Percentiles rank a stretch among this genome's conserved stretches.
These are phyloP conservation scores for Anguilla japonica DNA, from an alignment of 2,113 vertebrate genomes.

Conservation along the genomic window DNA sequence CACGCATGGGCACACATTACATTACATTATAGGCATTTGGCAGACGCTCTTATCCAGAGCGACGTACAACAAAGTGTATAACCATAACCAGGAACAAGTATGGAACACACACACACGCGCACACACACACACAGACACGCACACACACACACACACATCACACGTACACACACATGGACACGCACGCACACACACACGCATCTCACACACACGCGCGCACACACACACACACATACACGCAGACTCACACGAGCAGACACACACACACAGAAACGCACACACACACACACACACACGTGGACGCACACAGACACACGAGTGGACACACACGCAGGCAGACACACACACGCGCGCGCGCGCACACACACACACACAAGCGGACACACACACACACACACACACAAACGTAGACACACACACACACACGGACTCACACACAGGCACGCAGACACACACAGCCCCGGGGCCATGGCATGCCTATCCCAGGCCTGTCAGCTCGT, in stretches of 20 bases:
- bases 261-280: too few species aligned
- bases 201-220: not conserved
- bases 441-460: not conserved
- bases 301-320: too few species aligned
- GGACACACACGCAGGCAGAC: too few species aligned
- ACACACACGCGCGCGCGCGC: too few species aligned
- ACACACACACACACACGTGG: not conserved
- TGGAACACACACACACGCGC: not conserved
- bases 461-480: not conserved
- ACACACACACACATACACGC: not conserved
- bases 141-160: not conserved
- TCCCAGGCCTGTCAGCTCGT: slow-evolving; percentile 4
- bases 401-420: not conserved
- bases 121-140: not conserved
- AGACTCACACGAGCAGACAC: too few species aligned
- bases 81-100: too few species aligned
- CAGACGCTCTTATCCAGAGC: too few species aligned
- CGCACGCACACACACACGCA: not conserved
- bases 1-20: too few species aligned
- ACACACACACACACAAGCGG: not conserved
- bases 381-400: not conserved
- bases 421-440: slow-evolving; percentile 18
- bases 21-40: too few species aligned
- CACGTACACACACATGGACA: not conserved
- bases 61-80: too few species aligned